These are phyloP conservation scores for Phalera bucephala DNA, from an alignment of 2,888 invertebrate species.

Conservation along the genomic window DNA sequence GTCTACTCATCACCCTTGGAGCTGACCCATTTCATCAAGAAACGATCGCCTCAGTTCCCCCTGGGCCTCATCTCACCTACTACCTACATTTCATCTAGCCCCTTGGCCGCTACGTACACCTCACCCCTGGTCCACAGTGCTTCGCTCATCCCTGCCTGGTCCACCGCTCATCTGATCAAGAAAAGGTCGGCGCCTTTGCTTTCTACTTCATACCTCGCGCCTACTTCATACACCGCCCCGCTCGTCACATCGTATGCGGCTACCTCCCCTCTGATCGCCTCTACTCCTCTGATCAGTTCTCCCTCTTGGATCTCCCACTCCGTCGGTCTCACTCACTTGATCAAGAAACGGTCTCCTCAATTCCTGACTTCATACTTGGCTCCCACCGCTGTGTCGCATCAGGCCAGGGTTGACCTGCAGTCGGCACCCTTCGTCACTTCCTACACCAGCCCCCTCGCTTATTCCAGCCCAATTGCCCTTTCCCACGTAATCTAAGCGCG, in stretches of 20 bases:
- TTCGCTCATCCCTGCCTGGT: slow-evolving; percentile 27
- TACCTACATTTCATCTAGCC: slow-evolving; percentile 33
- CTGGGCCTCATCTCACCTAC: slow-evolving; percentile 30
- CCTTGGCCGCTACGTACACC: slow-evolving; percentile 28
- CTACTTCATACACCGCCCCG: slow-evolving; percentile 42
- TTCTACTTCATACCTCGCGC: slow-evolving; percentile 29
- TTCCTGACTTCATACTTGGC: slow-evolving; percentile 40
- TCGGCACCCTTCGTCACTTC: slow-evolving; percentile 41
- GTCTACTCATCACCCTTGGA: slow-evolving; percentile 47
- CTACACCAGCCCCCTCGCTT: slow-evolving; percentile 32
- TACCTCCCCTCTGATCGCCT: slow-evolving; percentile 36
- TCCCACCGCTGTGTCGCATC: slow-evolving; percentile 47
- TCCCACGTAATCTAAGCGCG: slow-evolving; percentile 5
- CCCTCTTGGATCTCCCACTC: slow-evolving; percentile 47
- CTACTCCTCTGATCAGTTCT: slow-evolving; percentile 46
- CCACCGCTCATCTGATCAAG: slow-evolving; percentile 55
- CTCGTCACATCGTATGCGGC: slow-evolving; percentile 46
- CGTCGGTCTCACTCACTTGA: slow-evolving; percentile 44
- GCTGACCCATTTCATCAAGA: slow-evolving; percentile 56
- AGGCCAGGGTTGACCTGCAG: slow-evolving; percentile 49
- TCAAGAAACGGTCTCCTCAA: slow-evolving; percentile 56
- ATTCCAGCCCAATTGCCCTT: slow-evolving; percentile 1
- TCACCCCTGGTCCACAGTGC: slow-evolving; percentile 23
- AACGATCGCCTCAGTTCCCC: slow-evolving; percentile 36
- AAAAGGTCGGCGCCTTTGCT: slow-evolving; percentile 47